A percentile compares a stretch with the other conserved stretches of the same genome.
Conservation (phyloP, 2,797 vertebrate genomes). For the Fundulus diaphanus region DNA sequence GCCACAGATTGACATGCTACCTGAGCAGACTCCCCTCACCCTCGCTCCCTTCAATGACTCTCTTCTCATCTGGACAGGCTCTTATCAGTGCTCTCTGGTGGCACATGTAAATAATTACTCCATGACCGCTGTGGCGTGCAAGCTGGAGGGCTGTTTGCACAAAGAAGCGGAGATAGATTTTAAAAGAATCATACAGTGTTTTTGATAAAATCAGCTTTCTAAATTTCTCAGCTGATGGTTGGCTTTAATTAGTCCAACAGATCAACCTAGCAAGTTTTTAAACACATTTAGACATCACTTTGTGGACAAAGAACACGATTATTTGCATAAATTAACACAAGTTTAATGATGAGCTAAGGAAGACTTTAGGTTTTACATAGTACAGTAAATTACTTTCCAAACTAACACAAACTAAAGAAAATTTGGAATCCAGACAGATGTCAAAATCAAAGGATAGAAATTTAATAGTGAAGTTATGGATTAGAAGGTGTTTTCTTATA, state of each 20-base stretch:
- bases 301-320: not conserved
- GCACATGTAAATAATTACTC: conserved; percentile 73
- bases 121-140: conserved; percentile 53
- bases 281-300: not conserved
- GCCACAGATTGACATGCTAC: conserved; percentile 63
- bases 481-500: not conserved
- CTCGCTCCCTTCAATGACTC: not conserved
- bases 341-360: not conserved
- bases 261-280: not conserved
- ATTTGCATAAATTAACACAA: not conserved
- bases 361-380: no score
- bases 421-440: not conserved
- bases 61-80: conserved; percentile 10
- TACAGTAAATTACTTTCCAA: not conserved
- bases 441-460: not conserved
- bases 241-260: not conserved
- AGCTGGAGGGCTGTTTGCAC: conserved; percentile 61
- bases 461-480: not conserved
- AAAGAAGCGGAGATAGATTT: conserved; percentile 59
- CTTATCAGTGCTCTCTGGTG: conserved; percentile 62
- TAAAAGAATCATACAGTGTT: conserved; percentile 47
- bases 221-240: not conserved
- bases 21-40: conserved; percentile 36
- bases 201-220: conserved; percentile 54
- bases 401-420: not conserved